Base-by-base conservation (phyloP, 2,888 invertebrate species). In the Rotaria macrura region DNA sequence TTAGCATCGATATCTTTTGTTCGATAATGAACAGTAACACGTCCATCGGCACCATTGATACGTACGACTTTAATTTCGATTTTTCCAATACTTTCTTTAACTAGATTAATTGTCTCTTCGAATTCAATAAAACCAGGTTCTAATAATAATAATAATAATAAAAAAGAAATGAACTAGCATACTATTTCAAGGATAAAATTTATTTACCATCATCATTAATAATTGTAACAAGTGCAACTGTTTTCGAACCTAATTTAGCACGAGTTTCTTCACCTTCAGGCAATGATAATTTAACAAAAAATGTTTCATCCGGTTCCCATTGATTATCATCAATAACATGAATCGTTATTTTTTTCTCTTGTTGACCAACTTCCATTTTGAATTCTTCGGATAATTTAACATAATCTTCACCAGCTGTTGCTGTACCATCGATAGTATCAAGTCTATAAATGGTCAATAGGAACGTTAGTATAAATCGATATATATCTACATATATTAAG, bases 251-350 rank as follows among this genome's bases (percentile, higher is more conserved):
- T 3, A 93, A 89, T 84, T 91, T 89, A 1, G 91, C 91, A 29
- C 88, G 87, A 9, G 88, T 85, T 14, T 90, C 89, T 17, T 89
- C 88, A 85, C 89, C 89, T 87, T 89, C 89, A 55, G 88, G 86
- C 5, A 88, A 87, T 55, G 79, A 79, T 43, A 79, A n/a, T 88
- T 93, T 92, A 40, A 93, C 91, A 89, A 92, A 93, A 89, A 93
- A 93, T 87, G 92, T 92, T 89, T 93, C 93, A 88, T 93, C 92
- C 0, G 93, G 92, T 89, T 93, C 93, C 93, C 93, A 93, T 87
- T 92, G 92, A 87, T 92, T 92, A 88, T 93, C 93, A 86, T 92
- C 92, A 17, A 93, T 90, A 86, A 93, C 92, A 87, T 92, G 91
- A 4, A 93, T 90, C 47, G 89, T 89, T 23, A 92, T 88, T 87